Evolutionary conservation across 2,113 vertebrate species (phyloP), one percentile per base, ranked within the genome.

Genomic region (Hipposideros armiger): DNA sequence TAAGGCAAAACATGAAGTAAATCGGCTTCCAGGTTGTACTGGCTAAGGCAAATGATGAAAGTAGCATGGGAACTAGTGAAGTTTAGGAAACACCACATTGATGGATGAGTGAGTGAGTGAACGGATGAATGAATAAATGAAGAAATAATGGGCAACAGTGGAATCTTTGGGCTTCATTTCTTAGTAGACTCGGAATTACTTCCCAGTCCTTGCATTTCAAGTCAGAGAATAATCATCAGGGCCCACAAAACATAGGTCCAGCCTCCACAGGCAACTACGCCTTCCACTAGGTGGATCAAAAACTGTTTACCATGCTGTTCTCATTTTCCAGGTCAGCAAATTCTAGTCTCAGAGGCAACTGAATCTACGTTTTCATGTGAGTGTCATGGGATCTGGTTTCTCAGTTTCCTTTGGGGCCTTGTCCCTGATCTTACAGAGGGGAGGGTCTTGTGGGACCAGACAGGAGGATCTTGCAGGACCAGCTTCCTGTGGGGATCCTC

Each of bases 211-310:
- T 54, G 10, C 17, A 32, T 83, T 90, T 69, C 30, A 52, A 50
- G 45, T 19, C 52, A 66, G 88, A 90, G 45, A 26, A 54, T 76
- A 26, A 54, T 76, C 94, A 30, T 11, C 28, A 8, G 0, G 76
- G 45, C 28, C 70, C 32, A 22, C 2, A 26, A 60, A n/a, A 47
- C 6, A 14, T 10, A 2, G 22, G 3, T 84, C 32, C 19, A 2
- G 8, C 32, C 50, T n/a, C 60, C 2, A 0, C 15, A 16, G 83
- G 58, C 2, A 50, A 7, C 4, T 14, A 0, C 3, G 1, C 36
- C 72, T 32, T 40, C 89, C 28, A 3, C 5, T 7, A 26, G 14
- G 52, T 64, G 7, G 22, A 84, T 70, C 22, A 80, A 42, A 87
- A 67, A 22, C 36, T 62, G 15, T 54, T 93, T 22, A 56, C 36